phyloP scores from a whole-genome alignment of 2,888 invertebrate species.

The Philonicus albiceps region DNA sequence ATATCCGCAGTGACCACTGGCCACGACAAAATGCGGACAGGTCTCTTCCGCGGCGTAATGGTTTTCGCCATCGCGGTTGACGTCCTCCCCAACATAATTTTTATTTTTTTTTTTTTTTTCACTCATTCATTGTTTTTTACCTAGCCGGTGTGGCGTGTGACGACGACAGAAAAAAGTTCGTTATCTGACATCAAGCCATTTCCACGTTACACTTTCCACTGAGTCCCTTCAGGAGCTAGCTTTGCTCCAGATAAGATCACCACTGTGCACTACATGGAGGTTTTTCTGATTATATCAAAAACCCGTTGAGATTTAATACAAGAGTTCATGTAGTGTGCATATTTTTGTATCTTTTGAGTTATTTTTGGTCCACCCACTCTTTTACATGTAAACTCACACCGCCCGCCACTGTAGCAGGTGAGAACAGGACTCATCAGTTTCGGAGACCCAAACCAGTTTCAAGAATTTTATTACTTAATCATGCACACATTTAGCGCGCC shows the following conservation, averaged over 20 bases:
- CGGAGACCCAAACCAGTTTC: neutral
- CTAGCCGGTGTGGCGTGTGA: neutral
- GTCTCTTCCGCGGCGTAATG: neutral
- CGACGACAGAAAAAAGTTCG: neutral
- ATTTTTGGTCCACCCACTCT: neutral
- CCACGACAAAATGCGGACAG: constrained; percentile 18
- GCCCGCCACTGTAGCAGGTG: neutral
- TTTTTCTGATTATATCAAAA: neutral
- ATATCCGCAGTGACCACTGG: neutral
- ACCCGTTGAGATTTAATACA: neutral
- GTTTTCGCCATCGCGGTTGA: neutral
- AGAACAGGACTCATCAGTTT: neutral
- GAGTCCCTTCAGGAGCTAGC: neutral
- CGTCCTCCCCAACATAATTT: neutral
- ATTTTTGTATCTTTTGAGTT: neutral
- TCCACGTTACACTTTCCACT: neutral
- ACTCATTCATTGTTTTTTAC: neutral
- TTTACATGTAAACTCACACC: neutral
- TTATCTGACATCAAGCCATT: neutral
- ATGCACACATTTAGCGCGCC: neutral
- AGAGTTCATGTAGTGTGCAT: neutral
- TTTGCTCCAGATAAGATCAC: neutral
- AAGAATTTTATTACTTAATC: constrained; percentile 22
- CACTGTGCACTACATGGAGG: neutral
- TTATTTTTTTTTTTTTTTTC: neutral